Evolutionary conservation across 1,140 invertebrate species (phyloP).

Genomic region (Telenomus remus): DNA sequence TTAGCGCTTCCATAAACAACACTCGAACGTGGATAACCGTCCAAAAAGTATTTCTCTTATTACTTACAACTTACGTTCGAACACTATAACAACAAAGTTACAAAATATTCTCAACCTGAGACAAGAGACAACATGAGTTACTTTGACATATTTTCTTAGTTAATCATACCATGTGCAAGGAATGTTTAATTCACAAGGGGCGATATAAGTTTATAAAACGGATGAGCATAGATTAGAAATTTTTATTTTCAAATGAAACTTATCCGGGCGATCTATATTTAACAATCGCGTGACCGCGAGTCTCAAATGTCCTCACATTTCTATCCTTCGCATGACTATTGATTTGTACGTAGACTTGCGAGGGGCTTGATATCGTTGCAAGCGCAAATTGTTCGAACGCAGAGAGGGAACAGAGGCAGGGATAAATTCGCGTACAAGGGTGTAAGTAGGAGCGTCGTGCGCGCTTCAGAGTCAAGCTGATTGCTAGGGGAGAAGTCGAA

Average conservation of each 20-base stretch:
- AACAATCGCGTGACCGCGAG: slow-evolving; percentile 47
- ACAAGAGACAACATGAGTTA: too few species aligned
- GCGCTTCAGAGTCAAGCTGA: slow-evolving; percentile 44
- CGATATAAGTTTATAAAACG: too few species aligned
- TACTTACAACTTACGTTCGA: too few species aligned
- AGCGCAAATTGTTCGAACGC: slow-evolving; percentile 49
- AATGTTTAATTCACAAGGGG: too few species aligned
- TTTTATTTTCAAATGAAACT: slow-evolving; percentile 3
- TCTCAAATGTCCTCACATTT: slow-evolving; percentile 47
- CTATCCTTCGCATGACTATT: slow-evolving; percentile 53
- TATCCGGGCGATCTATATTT: slow-evolving; percentile 26
- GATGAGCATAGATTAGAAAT: too few species aligned
- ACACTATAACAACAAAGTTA: too few species aligned
- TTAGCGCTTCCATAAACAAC: too few species aligned
- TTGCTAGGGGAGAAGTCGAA: slow-evolving; percentile 42
- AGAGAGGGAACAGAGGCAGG: slow-evolving; percentile 30
- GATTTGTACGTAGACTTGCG: slow-evolving; percentile 46
- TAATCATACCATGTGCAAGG: too few species aligned
- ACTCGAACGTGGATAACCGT: too few species aligned
- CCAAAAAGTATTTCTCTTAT: too few species aligned
- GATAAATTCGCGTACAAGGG: slow-evolving; percentile 47
- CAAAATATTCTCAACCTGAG: too few species aligned
- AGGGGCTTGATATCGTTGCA: slow-evolving; percentile 46
- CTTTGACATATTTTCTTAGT: too few species aligned
- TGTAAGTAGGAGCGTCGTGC: slow-evolving; percentile 44